phyloP scores from a whole-genome alignment of 2,797 vertebrate genomes.

The Brachyrhaphis roseni region DNA sequence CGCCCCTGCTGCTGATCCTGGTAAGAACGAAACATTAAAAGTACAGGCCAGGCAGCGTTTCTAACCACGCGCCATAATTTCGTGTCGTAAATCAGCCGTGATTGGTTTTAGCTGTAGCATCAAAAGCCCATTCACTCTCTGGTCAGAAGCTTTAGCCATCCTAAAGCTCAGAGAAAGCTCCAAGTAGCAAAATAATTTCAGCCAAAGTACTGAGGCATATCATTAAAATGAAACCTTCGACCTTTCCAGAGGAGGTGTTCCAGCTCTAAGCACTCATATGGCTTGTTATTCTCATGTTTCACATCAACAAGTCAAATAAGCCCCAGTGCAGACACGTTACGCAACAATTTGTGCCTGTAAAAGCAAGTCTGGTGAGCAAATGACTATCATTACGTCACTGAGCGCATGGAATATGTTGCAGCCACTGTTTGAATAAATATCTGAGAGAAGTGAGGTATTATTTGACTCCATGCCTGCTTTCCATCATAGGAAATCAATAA shows the following conservation, averaged over 20 bases:
- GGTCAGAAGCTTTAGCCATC: background rate
- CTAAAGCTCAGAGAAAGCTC: background rate
- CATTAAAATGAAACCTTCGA: slow-evolving; percentile 6
- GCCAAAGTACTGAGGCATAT: background rate
- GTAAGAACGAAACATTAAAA: background rate
- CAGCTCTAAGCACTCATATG: background rate
- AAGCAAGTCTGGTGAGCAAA: slow-evolving; percentile 26
- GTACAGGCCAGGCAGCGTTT: background rate
- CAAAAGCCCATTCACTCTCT: background rate
- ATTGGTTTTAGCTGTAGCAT: slow-evolving; percentile 9
- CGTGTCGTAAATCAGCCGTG: slow-evolving; percentile 3
- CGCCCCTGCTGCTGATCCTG: background rate
- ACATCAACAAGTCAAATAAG: slow-evolving; percentile 33
- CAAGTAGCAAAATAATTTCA: background rate
- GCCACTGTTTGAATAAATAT: slow-evolving; percentile 12
- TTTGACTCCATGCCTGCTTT: slow-evolving; percentile 8
- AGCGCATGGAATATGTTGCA: slow-evolving; percentile 5
- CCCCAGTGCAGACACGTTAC: slow-evolving; percentile 15
- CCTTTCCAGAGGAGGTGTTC: slow-evolving; percentile 5
- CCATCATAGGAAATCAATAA: background rate
- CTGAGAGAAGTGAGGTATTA: background rate
- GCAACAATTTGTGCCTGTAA: slow-evolving; percentile 53
- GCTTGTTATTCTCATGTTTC: background rate
- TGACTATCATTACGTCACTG: slow-evolving; percentile 1
- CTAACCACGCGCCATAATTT: background rate